These are phyloP conservation scores for Numenius phaeopus DNA, from an alignment of 2,797 vertebrate genomes.

Conservation along the genomic window DNA sequence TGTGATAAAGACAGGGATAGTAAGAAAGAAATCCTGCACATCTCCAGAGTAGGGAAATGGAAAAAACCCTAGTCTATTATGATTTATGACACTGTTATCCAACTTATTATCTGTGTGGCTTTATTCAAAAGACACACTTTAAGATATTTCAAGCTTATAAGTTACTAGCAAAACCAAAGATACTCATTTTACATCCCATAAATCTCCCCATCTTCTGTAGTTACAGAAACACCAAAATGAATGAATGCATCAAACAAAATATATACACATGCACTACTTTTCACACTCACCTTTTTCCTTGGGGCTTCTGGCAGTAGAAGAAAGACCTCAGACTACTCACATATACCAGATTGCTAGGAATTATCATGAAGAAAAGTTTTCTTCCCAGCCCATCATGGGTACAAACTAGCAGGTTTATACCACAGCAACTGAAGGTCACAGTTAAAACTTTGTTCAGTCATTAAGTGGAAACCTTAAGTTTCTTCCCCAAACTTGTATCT, in stretches of 20 bases:
- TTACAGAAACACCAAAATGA: not conserved
- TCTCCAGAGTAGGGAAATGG: not conserved
- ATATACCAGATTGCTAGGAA: not conserved
- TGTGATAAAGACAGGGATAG: not conserved
- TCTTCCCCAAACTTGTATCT: not conserved
- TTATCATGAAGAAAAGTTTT: not conserved
- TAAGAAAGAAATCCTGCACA: not conserved
- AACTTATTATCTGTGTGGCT: not conserved
- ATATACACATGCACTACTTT: not conserved
- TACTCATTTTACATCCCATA: not conserved
- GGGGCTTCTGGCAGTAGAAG: not conserved
- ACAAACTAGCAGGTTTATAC: not conserved
- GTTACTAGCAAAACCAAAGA: not conserved
- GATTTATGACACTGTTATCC: not conserved
- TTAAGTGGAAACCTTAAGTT: not conserved
- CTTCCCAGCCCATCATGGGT: not conserved
- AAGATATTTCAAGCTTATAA: not conserved
- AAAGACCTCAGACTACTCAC: not conserved
- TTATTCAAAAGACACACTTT: not conserved
- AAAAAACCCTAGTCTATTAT: not conserved
- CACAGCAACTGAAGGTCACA: not conserved
- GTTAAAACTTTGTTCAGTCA: not conserved
- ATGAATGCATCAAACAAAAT: not conserved
- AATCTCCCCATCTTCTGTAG: not conserved
- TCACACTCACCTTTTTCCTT: not conserved